Percentiles rank a stretch among this genome's conserved stretches.
Conservation (phyloP, 2,797 vertebrate genomes). For the Hapalemur alaotrensis region DNA sequence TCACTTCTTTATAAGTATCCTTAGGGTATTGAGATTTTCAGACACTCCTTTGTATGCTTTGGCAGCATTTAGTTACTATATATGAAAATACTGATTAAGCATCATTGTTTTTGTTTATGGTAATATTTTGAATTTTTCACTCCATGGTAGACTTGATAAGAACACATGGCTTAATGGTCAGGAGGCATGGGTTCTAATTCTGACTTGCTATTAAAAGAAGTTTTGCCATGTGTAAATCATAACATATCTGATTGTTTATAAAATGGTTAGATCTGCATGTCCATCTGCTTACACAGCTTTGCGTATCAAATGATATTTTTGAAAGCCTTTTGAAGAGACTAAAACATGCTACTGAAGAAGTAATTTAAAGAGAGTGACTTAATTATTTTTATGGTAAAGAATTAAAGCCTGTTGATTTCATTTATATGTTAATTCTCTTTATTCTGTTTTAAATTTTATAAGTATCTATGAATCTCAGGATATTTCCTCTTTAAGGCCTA, state of each 20-base stretch:
- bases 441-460: background rate
- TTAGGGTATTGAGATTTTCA: background rate
- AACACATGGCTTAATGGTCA: background rate
- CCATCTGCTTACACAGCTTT: background rate
- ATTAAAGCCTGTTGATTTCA: background rate
- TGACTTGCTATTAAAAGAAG: background rate
- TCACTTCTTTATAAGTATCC: background rate
- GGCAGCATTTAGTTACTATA: background rate
- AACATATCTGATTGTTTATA: background rate
- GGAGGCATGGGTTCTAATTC: background rate
- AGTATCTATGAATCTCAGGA: background rate
- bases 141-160: background rate
- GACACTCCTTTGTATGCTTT: background rate
- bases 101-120: background rate
- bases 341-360: background rate
- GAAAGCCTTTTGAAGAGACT: background rate
- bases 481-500: background rate
- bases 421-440: background rate
- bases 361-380: background rate
- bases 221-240: background rate
- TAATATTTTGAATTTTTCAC: background rate
- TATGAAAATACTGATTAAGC: background rate
- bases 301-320: background rate
- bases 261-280: background rate
- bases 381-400: constrained; percentile 27